A percentile compares a stretch with the other conserved stretches of the same genome.
Evolutionary conservation across 2,888 invertebrate genomes (phyloP).

Genomic region (Chaitophorus viminalis): DNA sequence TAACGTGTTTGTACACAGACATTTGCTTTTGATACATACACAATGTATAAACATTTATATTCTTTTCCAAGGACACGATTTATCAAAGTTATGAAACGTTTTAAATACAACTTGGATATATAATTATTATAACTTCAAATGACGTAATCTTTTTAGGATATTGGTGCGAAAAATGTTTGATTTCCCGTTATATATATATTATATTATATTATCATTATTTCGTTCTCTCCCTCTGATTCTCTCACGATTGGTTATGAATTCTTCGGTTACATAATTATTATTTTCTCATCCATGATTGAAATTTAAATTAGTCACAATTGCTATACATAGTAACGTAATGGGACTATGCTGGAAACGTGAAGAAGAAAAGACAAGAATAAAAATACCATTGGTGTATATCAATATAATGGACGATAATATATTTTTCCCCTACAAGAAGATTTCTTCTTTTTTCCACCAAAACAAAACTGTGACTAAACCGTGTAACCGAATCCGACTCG

Average conservation of each 20-base stretch:
- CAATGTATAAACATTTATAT: background rate
- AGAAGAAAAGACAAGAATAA: background rate
- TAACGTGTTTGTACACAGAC: background rate
- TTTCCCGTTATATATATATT: slow-evolving; percentile 35
- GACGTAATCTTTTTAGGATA: background rate
- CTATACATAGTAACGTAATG: slow-evolving; percentile 3
- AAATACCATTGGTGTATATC: slow-evolving; percentile 8
- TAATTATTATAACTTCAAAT: background rate
- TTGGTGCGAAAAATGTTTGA: background rate
- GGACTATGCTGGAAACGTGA: background rate
- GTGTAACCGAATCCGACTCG: slow-evolving; percentile 57
- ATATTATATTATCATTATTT: too few species aligned
- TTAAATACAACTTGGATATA: background rate
- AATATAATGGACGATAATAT: slow-evolving; percentile 41
- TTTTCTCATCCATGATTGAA: slow-evolving; percentile 44
- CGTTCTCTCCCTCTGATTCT: too few species aligned
- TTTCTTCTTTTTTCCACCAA: slow-evolving; percentile 34
- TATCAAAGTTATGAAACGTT: background rate
- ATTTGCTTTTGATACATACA: background rate
- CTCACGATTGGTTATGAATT: background rate
- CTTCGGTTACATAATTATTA: slow-evolving; percentile 36
- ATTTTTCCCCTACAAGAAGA: background rate
- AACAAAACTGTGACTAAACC: slow-evolving; percentile 58
- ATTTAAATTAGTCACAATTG: slow-evolving; percentile 50
- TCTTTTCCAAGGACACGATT: background rate